Conservation (phyloP, 2,113 vertebrate species). For the Jaculus jaculus region DNA sequence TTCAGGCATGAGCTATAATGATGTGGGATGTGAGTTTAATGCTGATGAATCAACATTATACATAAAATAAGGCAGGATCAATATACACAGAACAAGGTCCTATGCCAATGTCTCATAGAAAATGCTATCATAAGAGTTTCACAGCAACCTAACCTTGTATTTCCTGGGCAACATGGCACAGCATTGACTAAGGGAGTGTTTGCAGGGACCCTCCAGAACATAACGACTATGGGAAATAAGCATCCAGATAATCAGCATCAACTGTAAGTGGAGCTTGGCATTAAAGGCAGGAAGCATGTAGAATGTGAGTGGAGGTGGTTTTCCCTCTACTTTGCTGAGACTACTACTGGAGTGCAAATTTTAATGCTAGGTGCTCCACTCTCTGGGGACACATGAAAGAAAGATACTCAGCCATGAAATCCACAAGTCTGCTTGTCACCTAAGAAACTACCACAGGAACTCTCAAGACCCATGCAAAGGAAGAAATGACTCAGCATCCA, state of each 20-base stretch:
- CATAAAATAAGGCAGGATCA: not conserved
- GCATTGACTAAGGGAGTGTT: not conserved
- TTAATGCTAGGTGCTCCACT: not conserved
- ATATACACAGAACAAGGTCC: not conserved
- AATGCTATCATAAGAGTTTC: not conserved
- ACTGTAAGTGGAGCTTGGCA: accelerated
- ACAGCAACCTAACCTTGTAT: not conserved
- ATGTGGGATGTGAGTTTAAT: not conserved
- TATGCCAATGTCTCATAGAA: not conserved
- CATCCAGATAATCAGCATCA: accelerated
- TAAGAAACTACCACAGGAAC: not conserved
- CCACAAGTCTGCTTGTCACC: no score
- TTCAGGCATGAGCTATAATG: not conserved
- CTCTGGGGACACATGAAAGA: not conserved
- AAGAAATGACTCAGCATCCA: not conserved
- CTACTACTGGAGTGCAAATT: not conserved
- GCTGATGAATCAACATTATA: not conserved
- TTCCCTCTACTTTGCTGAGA: not conserved
- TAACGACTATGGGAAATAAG: not conserved
- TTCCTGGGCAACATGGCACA: not conserved
- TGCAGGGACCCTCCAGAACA: not conserved
- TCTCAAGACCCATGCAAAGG: not conserved
- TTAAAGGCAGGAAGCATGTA: not conserved
- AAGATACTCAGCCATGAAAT: not conserved
- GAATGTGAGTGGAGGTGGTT: not conserved